Conservation (phyloP, 92 coral and sea anemone species). For the Nematostella vectensis region DNA sequence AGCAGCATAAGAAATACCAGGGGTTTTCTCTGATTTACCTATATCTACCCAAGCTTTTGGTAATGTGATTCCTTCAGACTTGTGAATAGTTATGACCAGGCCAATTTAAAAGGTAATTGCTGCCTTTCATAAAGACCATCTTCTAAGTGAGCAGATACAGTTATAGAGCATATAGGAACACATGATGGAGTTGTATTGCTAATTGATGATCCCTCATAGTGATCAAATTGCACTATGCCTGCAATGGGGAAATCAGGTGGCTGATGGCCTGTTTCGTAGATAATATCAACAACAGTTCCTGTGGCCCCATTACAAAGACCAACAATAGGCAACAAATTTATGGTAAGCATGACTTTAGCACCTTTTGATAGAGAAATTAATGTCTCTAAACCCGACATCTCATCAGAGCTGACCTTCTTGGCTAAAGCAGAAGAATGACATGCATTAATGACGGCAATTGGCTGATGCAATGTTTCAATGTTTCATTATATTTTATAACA, state of each 20-base stretch:
- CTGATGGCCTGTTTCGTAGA: conserved; percentile 35
- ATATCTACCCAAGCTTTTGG: conserved; percentile 65
- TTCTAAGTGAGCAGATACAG: conserved; percentile 30
- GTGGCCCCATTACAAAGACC: too few species aligned
- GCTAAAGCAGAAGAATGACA: conserved; percentile 39
- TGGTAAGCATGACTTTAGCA: conserved; percentile 23
- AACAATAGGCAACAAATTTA: too few species aligned
- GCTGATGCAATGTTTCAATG: too few species aligned
- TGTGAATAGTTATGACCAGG: conserved; percentile 4
- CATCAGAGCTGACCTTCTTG: conserved; percentile 33
- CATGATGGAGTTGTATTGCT: conserved; percentile 27
- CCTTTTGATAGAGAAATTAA: conserved; percentile 32
- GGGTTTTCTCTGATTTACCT: conserved; percentile 54
- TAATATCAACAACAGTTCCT: conserved; percentile 23
- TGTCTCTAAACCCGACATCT: conserved; percentile 46
- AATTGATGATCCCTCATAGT: conserved; percentile 35
- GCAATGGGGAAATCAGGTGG: conserved; percentile 48
- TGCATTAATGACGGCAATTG: too few species aligned
- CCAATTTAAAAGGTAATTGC: too few species aligned
- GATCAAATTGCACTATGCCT: conserved; percentile 24
- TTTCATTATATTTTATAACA: too few species aligned
- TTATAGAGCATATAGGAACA: conserved; percentile 43
- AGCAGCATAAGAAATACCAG: conserved; percentile 64
- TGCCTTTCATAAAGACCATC: conserved; percentile 19
- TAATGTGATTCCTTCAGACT: conserved; percentile 40